These are phyloP conservation scores for Balanococcus diminutus DNA, from an alignment of 2,888 invertebrate species.

Conservation along the genomic window DNA sequence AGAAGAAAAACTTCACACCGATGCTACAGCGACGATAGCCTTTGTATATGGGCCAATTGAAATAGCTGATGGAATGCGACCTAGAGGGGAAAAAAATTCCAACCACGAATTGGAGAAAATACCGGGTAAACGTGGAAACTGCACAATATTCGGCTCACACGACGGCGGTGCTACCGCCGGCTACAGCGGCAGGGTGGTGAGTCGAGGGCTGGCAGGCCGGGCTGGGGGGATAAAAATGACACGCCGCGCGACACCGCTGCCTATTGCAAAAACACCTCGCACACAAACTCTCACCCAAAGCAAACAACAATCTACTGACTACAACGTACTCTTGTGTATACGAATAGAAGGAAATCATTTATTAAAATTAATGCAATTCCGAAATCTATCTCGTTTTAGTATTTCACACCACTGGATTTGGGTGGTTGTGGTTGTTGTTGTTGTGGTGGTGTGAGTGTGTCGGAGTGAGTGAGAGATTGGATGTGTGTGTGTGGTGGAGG, in stretches of 20 bases:
- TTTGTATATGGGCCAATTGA: not conserved
- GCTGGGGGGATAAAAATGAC: conserved; percentile 6
- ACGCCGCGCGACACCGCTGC: conserved; percentile 20
- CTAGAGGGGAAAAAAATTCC: not conserved
- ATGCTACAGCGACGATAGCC: not conserved
- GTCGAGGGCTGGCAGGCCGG: not conserved
- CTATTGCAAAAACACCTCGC: conserved; percentile 27
- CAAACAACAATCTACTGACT: conserved; percentile 5
- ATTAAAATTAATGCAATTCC: conserved; percentile 28
- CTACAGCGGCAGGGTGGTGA: not conserved
- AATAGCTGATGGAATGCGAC: not conserved
- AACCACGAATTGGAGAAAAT: conserved; percentile 27
- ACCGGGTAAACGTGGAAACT: conserved; percentile 19
- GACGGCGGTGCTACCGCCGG: not conserved
- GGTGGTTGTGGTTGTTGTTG: not conserved
- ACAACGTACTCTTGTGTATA: not conserved
- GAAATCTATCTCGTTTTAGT: conserved; percentile 14
- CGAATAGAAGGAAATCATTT: conserved; percentile 14
- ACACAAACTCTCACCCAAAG: conserved; percentile 29
- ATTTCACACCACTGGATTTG: not conserved
- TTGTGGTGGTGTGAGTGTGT: not conserved
- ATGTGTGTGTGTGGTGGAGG: too few relatives aligned
- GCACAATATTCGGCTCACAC: conserved; percentile 22
- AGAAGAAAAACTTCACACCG: not conserved
- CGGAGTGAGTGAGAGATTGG: not conserved